Evolutionary conservation across 2,888 invertebrate genomes (phyloP).

Genomic region (Pachydiplax longipennis): DNA sequence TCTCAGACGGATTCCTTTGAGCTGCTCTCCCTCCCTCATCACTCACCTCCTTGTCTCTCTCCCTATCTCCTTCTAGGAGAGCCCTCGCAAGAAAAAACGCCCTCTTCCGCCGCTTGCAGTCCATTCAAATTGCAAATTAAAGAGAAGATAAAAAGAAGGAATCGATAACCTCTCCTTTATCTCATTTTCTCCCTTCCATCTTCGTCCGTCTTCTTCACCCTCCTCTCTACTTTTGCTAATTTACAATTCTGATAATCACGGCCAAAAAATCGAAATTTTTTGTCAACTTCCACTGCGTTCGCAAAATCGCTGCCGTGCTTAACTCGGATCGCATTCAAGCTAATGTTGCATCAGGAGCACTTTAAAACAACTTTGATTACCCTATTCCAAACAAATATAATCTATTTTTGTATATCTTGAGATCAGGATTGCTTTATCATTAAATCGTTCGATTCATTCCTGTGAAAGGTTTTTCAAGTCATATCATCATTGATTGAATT

Average conservation of each 20-base stretch:
- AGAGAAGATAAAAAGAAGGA: neutral
- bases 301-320: too few relatives aligned
- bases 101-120: neutral
- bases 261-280: neutral
- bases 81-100: neutral
- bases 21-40: neutral
- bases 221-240: neutral
- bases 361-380: too few relatives aligned
- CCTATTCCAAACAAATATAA: too few relatives aligned
- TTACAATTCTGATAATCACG: neutral
- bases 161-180: neutral
- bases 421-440: too few relatives aligned
- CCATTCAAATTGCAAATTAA: conserved; percentile 1
- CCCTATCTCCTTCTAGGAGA: too few relatives aligned
- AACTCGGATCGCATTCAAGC: too few relatives aligned
- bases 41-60: neutral
- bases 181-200: neutral
- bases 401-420: too few relatives aligned
- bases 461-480: too few relatives aligned
- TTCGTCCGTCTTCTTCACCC: neutral
- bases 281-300: too few relatives aligned
- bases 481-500: too few relatives aligned
- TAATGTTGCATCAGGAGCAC: too few relatives aligned
- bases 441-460: too few relatives aligned
- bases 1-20: conserved; percentile 6